These are phyloP conservation scores for Zenarchopterus dispar DNA, from an alignment of 2,797 vertebrate genomes.

Conservation along the genomic window DNA sequence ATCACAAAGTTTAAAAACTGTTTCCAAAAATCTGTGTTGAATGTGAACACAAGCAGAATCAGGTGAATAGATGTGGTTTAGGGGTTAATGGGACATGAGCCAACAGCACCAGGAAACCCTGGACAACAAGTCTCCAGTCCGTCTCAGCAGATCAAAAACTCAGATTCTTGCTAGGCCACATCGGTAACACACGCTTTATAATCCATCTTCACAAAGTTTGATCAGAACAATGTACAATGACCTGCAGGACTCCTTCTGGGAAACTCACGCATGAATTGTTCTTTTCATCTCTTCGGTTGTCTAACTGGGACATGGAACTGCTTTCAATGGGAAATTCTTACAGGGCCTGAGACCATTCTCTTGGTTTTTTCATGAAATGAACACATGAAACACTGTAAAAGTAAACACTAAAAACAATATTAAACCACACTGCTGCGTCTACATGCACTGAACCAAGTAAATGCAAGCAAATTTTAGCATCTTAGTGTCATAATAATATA, in stretches of 20 bases:
- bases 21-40: too few species aligned
- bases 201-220: slow-evolving; percentile 59
- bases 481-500: too few species aligned
- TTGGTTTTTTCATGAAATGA: not conserved
- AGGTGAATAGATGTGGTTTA: not conserved
- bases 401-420: not conserved
- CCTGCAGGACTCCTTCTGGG: slow-evolving; percentile 37
- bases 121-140: slow-evolving; percentile 2
- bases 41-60: too few species aligned
- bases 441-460: too few species aligned
- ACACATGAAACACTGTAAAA: not conserved
- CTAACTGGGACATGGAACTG: slow-evolving; percentile 48
- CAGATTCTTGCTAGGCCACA: not conserved
- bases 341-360: slow-evolving; percentile 1
- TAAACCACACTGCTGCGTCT: too few species aligned
- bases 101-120: slow-evolving; percentile 22
- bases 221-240: slow-evolving; percentile 70
- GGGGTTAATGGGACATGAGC: not conserved
- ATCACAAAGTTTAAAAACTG: too few species aligned
- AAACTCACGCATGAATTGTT: slow-evolving; percentile 54
- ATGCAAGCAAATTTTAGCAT: too few species aligned
- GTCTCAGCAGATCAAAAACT: slow-evolving; percentile 41
- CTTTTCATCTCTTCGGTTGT: slow-evolving; percentile 28
- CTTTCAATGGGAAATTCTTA: slow-evolving; percentile 19
- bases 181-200: slow-evolving; percentile 38